Evolutionary conservation across 2,797 vertebrate species (phyloP), one percentile per base, ranked within the genome.

Genomic region (Phalloptychus januarius): DNA sequence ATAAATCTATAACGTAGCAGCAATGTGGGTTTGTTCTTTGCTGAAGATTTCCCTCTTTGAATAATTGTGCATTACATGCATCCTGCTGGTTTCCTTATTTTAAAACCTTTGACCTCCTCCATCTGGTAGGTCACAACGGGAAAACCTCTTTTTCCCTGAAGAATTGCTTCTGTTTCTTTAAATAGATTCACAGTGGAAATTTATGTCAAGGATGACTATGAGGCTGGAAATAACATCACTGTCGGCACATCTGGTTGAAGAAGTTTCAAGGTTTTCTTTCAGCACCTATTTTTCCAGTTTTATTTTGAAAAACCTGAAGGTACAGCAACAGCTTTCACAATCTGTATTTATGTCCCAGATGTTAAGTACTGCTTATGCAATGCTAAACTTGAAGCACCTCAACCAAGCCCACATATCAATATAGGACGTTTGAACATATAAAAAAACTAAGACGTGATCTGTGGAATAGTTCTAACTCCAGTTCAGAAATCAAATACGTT

Each of bases 101-200:
- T 31, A 74, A 79, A 82, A 74, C 70, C 46, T 85, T 69, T 89
- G 84, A 90, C 90, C 85, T 83, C 46, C 69, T 18, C 56, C 63
- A 74, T 74, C 48, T 80, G 76, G 69, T 82, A 87, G 89, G 91
- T 89, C 88, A 85, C 40, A 79, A 61, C 84, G 84, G 81, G 90
- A 91, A 92, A 81, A 50, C 56, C 28, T 65, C 3, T 75, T 38
- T 85, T 82, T 82, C 90, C 87, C 87, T 23, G 31, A n/a, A 25
- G 90, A 79, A 82, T 76, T 72, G 38, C 83, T 82, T 73, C 36
- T 75, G 77, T 73, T 92, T 89, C 91, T 84, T 73, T 80, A 93
- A 94, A 94, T 93, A 92, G 88, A 86, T 31, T 10, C 78, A 87
- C 76, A 61, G 79, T 91, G 91, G 86, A 89, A 92, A 87, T 40